Base-by-base conservation (phyloP, 2,797 vertebrate species). In the Ptychobarbus kaznakovi region DNA sequence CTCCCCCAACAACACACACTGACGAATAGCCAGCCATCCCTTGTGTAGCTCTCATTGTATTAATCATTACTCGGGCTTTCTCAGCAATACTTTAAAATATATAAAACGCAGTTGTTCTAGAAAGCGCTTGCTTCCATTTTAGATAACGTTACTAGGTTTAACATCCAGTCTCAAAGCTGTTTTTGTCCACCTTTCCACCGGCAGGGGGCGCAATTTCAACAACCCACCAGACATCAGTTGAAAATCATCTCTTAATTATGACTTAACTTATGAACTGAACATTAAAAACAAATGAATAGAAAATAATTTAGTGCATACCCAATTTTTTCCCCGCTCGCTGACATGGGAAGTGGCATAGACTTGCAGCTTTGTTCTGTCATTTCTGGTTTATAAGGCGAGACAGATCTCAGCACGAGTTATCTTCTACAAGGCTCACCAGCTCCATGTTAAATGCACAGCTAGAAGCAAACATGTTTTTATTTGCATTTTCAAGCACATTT, bases 131-230 rank as follows among this genome's bases (percentile, higher is more conserved):
- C 56, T 49, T 49, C 56, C 42, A 65, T 83, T 51, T 83, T 38
- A 49, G 56, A 63, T 1, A 32, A 32, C 32, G 32, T 32, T 32
- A 56, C 5, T 4, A 56, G 12, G 28, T 76, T 76, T 44, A 63
- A 49, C 61, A 46, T 38, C 11, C 1, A 46, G 4, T 13, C 22
- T 40, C 8, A 42, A 53, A 56, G 20, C 8, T 32, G 25, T 20
- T 12, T 46, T 56, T 70, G 6, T 22, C 18, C 38, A 56, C 22
- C 0, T 53, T 12, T 83, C 56, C 75, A 81, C 92, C 93, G 90
- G 92, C 70, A 95, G 94, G 90, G 92, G 94, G 92, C 93, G 88
- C 91, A 84, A 22, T 91, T 91, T 89, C 74, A 72, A 78, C 72
- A 66, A 86, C 51, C 9, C 28, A 69, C 18, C n/a, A 12, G 6